These are phyloP conservation scores for Bombylius discolor DNA, from an alignment of 2,888 invertebrate species.

Conservation along the genomic window DNA sequence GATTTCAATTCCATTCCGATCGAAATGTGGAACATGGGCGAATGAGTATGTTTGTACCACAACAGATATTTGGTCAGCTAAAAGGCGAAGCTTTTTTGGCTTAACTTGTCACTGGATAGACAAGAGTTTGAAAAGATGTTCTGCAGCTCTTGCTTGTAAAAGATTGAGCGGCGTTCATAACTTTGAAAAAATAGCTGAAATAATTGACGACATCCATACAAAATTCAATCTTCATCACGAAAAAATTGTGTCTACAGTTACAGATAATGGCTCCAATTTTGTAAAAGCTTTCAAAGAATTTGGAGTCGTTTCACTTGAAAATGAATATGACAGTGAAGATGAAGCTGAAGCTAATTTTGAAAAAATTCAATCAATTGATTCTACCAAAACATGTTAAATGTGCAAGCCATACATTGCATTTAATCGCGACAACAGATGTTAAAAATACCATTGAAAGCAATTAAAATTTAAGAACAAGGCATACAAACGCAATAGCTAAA, in stretches of 20 bases:
- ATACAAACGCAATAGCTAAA: too few species aligned
- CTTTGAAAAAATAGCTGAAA: too few species aligned
- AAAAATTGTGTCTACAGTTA: neutral
- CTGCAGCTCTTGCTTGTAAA: constrained; percentile 17
- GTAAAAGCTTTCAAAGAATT: too few species aligned
- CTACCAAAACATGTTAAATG: neutral
- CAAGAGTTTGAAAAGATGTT: constrained; percentile 12
- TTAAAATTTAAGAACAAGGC: neutral
- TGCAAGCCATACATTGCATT: neutral
- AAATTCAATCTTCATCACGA: too few species aligned
- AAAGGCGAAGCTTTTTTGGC: constrained; percentile 17
- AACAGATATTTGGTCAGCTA: constrained; percentile 17
- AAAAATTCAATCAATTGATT: neutral
- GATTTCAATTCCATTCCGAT: too few species aligned
- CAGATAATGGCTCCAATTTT: too few species aligned
- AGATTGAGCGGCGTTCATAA: too few species aligned
- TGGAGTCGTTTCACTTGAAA: too few species aligned
- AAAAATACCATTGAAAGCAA: neutral
- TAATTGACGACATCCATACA: too few species aligned
- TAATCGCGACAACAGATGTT: constrained; percentile 1
- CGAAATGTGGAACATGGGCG: too few species aligned
- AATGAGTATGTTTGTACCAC: constrained; percentile 13
- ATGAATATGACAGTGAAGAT: too few species aligned
- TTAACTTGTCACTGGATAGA: constrained; percentile 18
- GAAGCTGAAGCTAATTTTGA: too few species aligned